Evolutionary conservation across 2,888 invertebrate species (phyloP).

Genomic region (Tineola bisselliella): DNA sequence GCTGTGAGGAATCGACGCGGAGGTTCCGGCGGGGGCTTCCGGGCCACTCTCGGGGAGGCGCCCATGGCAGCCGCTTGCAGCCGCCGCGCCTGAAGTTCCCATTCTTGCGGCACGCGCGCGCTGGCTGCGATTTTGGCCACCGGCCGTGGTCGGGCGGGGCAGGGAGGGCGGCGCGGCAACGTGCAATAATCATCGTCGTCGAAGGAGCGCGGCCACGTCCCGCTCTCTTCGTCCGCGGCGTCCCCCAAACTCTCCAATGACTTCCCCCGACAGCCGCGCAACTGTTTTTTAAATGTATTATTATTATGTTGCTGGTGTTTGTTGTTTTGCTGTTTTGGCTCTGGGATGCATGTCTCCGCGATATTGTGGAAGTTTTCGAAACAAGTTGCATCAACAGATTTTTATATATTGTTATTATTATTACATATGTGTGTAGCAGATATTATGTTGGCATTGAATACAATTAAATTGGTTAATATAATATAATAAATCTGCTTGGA

Average conservation of each 20-base stretch:
- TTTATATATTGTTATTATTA: no score
- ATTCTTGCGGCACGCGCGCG: conserved; percentile 53
- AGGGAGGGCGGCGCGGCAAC: conserved; percentile 63
- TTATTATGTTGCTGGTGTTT: no score
- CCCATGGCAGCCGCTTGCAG: background rate
- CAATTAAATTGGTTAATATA: no score
- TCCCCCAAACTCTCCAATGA: conserved; percentile 87
- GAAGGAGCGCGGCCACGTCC: conserved; percentile 80
- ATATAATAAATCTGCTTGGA: no score
- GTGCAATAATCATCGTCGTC: conserved; percentile 52
- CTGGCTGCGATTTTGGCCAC: conserved; percentile 59
- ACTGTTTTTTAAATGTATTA: no score
- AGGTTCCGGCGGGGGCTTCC: background rate
- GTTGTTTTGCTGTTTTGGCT: no score
- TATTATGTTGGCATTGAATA: no score
- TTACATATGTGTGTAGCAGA: no score
- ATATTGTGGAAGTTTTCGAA: no score
- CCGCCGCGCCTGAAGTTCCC: background rate
- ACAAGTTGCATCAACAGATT: no score
- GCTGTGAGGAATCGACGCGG: background rate
- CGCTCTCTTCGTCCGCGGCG: conserved; percentile 80
- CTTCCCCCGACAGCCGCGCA: conserved; percentile 85
- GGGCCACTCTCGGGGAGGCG: background rate
- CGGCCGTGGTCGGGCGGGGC: conserved; percentile 71
- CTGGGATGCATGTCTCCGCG: no score